Evolutionary conservation across 2,113 vertebrate species (phyloP).

Genomic region (Tyto alba): DNA sequence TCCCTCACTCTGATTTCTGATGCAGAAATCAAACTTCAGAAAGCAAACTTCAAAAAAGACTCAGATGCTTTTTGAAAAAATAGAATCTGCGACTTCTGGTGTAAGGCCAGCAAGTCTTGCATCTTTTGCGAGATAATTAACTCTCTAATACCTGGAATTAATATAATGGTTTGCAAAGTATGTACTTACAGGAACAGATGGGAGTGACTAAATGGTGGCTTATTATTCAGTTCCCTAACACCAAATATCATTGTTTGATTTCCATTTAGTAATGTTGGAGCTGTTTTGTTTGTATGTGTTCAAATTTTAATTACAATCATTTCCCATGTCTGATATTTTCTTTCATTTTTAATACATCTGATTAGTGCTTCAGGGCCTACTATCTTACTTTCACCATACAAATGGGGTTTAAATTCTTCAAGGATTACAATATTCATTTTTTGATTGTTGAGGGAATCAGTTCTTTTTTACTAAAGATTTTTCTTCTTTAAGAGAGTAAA

Average conservation of each 20-base stretch:
- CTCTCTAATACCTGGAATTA: neutral
- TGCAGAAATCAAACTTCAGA: no score
- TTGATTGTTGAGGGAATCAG: neutral
- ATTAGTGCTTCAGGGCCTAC: neutral
- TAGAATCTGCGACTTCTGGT: neutral
- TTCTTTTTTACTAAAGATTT: neutral
- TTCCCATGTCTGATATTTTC: constrained; percentile 46
- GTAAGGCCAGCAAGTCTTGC: neutral
- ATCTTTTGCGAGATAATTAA: neutral
- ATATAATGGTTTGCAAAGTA: neutral
- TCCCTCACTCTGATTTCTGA: neutral
- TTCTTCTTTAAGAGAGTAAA: neutral
- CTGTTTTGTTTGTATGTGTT: neutral
- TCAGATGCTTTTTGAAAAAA: neutral
- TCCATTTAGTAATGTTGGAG: neutral
- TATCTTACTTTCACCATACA: neutral
- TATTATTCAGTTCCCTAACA: neutral
- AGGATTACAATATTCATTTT: neutral
- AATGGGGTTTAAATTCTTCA: neutral
- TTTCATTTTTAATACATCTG: constrained; percentile 48
- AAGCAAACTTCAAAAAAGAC: neutral
- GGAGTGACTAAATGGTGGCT: neutral
- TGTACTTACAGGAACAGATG: neutral
- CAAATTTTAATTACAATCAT: constrained; percentile 40
- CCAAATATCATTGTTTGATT: neutral